These are phyloP conservation scores for Streblospio benedicti DNA, from an alignment of 1,140 invertebrate genomes.

Conservation along the genomic window DNA sequence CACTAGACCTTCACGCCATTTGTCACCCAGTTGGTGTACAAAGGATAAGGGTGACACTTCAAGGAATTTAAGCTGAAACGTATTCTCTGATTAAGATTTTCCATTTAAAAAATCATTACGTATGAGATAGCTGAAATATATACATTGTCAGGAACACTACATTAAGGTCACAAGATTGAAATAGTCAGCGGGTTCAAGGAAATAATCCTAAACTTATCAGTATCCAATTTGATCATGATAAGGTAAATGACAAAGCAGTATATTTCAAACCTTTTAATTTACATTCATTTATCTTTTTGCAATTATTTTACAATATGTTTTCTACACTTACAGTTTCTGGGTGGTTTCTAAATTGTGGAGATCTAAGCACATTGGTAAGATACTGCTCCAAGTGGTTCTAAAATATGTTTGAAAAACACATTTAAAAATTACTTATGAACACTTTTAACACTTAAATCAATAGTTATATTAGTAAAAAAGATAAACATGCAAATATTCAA, in stretches of 20 bases:
- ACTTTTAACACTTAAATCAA: too few relatives aligned
- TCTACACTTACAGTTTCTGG: constrained; percentile 3
- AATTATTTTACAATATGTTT: not conserved
- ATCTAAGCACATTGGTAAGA: constrained; percentile 8
- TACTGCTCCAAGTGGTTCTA: constrained; percentile 4
- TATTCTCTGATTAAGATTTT: too few relatives aligned
- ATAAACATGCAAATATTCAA: not conserved
- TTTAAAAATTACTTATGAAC: too few relatives aligned
- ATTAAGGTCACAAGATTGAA: not conserved
- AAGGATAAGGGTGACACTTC: constrained; percentile 86
- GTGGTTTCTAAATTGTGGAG: constrained; percentile 6
- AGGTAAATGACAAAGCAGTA: not conserved
- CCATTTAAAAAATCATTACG: too few relatives aligned
- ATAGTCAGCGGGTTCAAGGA: not conserved
- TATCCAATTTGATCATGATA: not conserved
- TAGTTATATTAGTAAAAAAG: not conserved
- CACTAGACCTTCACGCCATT: constrained; percentile 83
- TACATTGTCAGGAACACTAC: not conserved
- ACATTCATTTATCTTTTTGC: not conserved
- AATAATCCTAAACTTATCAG: not conserved
- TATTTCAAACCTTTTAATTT: not conserved
- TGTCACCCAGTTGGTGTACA: constrained; percentile 69
- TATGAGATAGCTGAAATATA: not conserved
- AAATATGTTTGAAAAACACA: too few relatives aligned
- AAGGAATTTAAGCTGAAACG: constrained; percentile 72